phyloP scores from a whole-genome alignment of 2,797 vertebrate species.

The Cichlasoma orientale region DNA sequence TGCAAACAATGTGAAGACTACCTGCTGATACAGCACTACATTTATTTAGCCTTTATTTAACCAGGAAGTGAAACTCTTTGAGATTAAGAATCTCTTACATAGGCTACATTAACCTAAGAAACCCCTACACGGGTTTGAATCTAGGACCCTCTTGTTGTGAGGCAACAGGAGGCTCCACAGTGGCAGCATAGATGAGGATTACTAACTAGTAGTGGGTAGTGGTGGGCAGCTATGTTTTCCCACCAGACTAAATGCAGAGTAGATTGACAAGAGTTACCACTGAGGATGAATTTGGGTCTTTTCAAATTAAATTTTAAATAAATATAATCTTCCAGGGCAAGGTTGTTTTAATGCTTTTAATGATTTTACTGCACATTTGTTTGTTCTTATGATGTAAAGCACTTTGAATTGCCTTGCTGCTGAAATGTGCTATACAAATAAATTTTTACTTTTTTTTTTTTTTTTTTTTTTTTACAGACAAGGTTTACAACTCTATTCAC shows the following conservation, averaged over 20 bases:
- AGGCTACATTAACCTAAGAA: neutral
- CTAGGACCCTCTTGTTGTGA: neutral
- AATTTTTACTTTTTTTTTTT: too few relatives aligned
- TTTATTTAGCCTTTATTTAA: neutral
- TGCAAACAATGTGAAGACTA: neutral
- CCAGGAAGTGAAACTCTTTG: neutral
- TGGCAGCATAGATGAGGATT: neutral
- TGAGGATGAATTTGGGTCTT: neutral
- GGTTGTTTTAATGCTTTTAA: neutral
- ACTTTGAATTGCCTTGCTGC: too few relatives aligned
- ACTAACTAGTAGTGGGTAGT: neutral
- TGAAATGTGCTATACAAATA: too few relatives aligned
- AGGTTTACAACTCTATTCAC: neutral
- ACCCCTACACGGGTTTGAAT: neutral
- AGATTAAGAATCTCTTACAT: neutral
- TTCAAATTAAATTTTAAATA: neutral
- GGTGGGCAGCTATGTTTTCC: neutral
- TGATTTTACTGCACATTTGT: too few relatives aligned
- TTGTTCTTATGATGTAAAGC: too few relatives aligned
- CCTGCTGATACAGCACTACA: neutral
- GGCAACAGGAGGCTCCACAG: neutral
- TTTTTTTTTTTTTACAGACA: neutral
- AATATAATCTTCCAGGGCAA: neutral
- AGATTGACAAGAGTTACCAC: neutral
- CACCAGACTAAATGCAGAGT: neutral